Conservation (phyloP, 2,888 invertebrate species). For the Heliconius hortense region DNA sequence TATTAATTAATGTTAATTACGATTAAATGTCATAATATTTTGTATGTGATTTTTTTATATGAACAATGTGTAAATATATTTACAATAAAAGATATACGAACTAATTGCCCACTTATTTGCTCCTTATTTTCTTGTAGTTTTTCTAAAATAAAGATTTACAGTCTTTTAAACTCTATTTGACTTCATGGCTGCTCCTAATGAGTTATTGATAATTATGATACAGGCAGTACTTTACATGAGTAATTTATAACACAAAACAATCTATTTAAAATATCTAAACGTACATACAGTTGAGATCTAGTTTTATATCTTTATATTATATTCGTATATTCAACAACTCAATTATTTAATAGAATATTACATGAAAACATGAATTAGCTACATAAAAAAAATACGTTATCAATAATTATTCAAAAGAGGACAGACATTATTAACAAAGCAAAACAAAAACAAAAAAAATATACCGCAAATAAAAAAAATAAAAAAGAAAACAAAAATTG, state of each 20-base stretch:
- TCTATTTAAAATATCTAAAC: not conserved
- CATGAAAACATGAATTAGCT: too few relatives aligned
- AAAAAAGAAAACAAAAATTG: slow-evolving; percentile 58
- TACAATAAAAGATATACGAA: slow-evolving; percentile 42
- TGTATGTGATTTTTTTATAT: slow-evolving; percentile 45
- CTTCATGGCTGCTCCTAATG: not conserved
- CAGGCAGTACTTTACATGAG: not conserved
- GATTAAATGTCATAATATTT: slow-evolving; percentile 47
- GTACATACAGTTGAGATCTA: not conserved
- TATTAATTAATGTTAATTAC: not conserved
- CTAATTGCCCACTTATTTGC: slow-evolving; percentile 7
- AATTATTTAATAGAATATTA: not conserved
- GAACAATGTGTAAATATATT: slow-evolving; percentile 44
- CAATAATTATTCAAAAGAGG: too few relatives aligned
- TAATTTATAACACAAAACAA: not conserved
- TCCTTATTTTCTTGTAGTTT: slow-evolving; percentile 13
- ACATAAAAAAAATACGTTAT: too few relatives aligned
- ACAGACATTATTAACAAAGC: not conserved
- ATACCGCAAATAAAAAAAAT: not conserved
- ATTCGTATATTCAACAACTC: not conserved
- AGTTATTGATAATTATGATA: not conserved
- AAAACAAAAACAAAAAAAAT: not conserved
- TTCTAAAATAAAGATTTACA: slow-evolving; percentile 2
- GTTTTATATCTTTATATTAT: slow-evolving; percentile 3
- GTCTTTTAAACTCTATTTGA: not conserved